Evolutionary conservation across 1,140 invertebrate genomes (phyloP).

Genomic region (Melitaea cinxia): DNA sequence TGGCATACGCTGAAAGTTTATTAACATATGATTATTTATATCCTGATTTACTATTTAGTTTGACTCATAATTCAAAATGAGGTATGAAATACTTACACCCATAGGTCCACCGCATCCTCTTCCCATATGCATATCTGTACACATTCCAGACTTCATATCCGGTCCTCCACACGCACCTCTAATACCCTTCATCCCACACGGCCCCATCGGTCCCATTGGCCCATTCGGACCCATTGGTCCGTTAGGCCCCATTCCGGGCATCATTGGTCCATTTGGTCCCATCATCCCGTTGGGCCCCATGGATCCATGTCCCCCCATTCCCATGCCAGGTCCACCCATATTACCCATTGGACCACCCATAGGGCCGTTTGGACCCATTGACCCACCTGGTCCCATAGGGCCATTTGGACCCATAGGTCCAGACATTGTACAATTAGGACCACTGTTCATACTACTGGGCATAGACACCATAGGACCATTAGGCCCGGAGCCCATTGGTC

Average conservation of each 20-base stretch:
- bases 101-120: slow-evolving; percentile 78
- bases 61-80: no score
- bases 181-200: slow-evolving; percentile 78
- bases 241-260: slow-evolving; percentile 74
- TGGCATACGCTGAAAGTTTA: slow-evolving; percentile 71
- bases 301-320: slow-evolving; percentile 75
- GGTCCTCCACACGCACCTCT: slow-evolving; percentile 74
- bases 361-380: slow-evolving; percentile 74
- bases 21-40: not conserved
- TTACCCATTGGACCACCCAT: slow-evolving; percentile 74
- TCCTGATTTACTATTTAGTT: not conserved
- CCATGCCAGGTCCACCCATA: slow-evolving; percentile 74
- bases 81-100: slow-evolving; percentile 64
- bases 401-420: slow-evolving; percentile 76
- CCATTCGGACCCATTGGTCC: slow-evolving; percentile 79
- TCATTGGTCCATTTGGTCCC: slow-evolving; percentile 80
- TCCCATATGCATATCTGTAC: slow-evolving; percentile 79
- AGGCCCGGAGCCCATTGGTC: slow-evolving; percentile 68
- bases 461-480: slow-evolving; percentile 76
- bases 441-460: slow-evolving; percentile 70
- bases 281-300: slow-evolving; percentile 80
- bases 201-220: slow-evolving; percentile 69
- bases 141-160: slow-evolving; percentile 79
- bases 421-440: slow-evolving; percentile 73
- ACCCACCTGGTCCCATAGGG: slow-evolving; percentile 70